Evolutionary conservation across 2,113 vertebrate species (phyloP).

Genomic region (Syngnathus scovelli): DNA sequence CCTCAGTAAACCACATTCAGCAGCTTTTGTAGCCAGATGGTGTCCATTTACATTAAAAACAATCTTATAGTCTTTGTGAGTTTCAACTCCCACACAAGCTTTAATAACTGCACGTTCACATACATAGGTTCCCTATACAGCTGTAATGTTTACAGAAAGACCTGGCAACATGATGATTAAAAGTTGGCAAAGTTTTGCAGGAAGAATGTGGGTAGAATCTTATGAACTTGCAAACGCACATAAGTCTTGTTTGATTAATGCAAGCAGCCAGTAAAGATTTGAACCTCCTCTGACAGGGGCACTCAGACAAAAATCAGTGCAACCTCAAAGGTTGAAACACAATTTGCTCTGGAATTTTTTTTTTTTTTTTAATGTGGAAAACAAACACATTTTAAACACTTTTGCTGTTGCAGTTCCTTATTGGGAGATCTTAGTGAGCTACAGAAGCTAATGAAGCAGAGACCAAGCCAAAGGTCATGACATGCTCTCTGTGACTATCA

Average conservation of each 20-base stretch:
- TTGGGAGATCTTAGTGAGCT: neutral
- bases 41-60: neutral
- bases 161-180: neutral
- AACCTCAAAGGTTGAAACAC: neutral
- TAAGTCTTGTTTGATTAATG: neutral
- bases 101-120: neutral
- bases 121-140: neutral
- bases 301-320: neutral
- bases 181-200: neutral
- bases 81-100: neutral
- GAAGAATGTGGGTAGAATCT: neutral
- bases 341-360: too few species aligned
- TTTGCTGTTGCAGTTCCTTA: neutral
- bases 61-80: neutral
- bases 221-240: neutral
- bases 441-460: constrained; percentile 1
- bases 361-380: neutral
- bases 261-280: neutral
- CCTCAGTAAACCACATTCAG: neutral
- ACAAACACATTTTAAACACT: neutral
- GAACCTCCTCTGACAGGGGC: neutral
- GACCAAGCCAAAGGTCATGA: constrained; percentile 1
- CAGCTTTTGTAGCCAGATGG: neutral
- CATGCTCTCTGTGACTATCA: constrained; percentile 3
- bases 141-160: neutral